Evolutionary conservation across 2,797 vertebrate genomes (phyloP).

Genomic region (Alauda arvensis): DNA sequence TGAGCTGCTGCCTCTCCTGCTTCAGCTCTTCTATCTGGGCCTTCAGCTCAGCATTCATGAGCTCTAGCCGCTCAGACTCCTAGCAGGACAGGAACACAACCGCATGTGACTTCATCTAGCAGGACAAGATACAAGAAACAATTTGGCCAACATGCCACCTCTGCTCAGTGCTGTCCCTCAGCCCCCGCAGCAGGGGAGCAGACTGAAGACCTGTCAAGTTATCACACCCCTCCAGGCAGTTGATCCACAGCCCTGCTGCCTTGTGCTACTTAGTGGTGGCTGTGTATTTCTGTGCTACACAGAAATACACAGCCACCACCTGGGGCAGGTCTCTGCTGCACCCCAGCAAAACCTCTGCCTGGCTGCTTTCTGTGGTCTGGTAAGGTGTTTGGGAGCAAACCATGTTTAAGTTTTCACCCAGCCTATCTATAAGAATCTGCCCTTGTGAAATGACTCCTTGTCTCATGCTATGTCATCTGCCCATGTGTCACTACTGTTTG

Average conservation of each 20-base stretch:
- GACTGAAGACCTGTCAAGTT: background rate
- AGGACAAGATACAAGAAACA: background rate
- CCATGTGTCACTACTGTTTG: background rate
- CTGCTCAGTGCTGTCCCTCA: background rate
- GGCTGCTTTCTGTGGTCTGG: background rate
- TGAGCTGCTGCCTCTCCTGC: constrained; percentile 92
- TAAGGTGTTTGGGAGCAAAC: background rate
- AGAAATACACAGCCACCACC: background rate
- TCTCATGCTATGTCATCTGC: background rate
- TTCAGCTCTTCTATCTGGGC: constrained; percentile 95
- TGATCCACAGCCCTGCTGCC: background rate
- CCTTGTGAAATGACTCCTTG: background rate
- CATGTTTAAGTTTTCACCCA: background rate
- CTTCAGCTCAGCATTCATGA: constrained; percentile 94
- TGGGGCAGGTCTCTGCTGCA: background rate
- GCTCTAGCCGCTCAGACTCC: constrained; percentile 94
- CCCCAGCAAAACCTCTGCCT: background rate
- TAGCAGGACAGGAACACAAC: constrained; percentile 58
- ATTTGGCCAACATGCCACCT: background rate
- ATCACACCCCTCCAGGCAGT: background rate
- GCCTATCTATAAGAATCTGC: background rate
- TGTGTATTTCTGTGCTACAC: no score
- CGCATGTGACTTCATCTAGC: background rate
- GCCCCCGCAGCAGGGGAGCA: background rate
- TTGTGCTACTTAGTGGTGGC: background rate